A percentile compares a stretch with the other conserved stretches of the same genome.
Evolutionary conservation across 1,140 invertebrate species (phyloP).

Genomic region (Hyposmocoma kahamanoa): DNA sequence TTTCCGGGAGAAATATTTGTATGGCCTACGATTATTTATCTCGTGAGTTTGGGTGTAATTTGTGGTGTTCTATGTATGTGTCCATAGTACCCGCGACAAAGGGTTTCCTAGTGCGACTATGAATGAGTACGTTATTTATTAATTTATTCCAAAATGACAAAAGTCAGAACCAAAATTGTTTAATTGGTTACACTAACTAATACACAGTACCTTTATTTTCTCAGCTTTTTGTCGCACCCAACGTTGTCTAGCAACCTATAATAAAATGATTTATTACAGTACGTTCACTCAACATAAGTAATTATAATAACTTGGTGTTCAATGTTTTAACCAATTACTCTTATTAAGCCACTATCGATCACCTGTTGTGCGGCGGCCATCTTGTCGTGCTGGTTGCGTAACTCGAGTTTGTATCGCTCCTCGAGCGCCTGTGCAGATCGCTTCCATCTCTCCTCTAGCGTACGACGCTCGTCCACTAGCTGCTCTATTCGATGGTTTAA

Average conservation of each 20-base stretch:
- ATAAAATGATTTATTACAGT: slow-evolving; percentile 3
- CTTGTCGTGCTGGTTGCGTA: slow-evolving; percentile 60
- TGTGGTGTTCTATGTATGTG: no score
- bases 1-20: no score
- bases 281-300: neutral
- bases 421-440: slow-evolving; percentile 51
- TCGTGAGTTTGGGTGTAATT: no score
- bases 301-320: neutral
- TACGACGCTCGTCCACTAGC: slow-evolving; percentile 52
- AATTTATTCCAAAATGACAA: no score
- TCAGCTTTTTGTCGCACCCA: slow-evolving; percentile 67
- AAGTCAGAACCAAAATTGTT: no score
- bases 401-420: slow-evolving; percentile 55
- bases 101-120: no score
- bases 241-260: slow-evolving; percentile 56
- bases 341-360: neutral
- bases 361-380: slow-evolving; percentile 66
- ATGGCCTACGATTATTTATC: no score
- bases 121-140: no score
- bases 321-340: neutral
- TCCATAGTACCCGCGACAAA: no score
- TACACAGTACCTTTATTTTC: slow-evolving; percentile 67
- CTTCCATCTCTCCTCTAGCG: slow-evolving; percentile 61
- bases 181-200: no score
- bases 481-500: slow-evolving; percentile 65